Percentiles rank a stretch among this genome's conserved stretches.
These are phyloP conservation scores for Babyrousa celebensis DNA, from an alignment of 2,797 vertebrate species.

Conservation along the genomic window DNA sequence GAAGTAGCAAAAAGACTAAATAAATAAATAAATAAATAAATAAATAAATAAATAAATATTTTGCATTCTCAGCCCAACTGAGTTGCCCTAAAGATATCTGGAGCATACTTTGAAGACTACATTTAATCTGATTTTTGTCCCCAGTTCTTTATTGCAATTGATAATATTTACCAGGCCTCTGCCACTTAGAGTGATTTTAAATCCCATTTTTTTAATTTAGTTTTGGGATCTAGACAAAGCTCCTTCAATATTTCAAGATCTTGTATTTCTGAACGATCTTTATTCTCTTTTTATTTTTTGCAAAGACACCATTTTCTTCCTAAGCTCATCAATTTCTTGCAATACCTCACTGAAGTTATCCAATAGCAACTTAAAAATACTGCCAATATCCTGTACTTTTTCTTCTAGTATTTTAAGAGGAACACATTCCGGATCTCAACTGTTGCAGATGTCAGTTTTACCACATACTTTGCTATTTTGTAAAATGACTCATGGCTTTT, in stretches of 20 bases:
- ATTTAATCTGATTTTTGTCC: neutral
- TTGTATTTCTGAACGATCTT: neutral
- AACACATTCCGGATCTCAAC: neutral
- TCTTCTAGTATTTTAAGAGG: neutral
- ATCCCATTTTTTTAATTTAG: constrained; percentile 23
- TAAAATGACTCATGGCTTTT: neutral
- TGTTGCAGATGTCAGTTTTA: neutral
- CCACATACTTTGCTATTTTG: neutral
- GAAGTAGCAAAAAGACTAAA: no score
- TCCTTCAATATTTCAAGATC: neutral
- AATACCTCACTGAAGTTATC: neutral
- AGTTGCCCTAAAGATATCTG: neutral
- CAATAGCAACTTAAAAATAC: neutral
- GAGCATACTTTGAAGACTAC: neutral
- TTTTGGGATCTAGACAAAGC: neutral
- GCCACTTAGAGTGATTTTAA: neutral
- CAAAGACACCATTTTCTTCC: neutral
- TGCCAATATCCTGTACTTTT: neutral
- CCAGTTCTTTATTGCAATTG: constrained; percentile 12
- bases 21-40: no score
- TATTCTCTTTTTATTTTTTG: neutral
- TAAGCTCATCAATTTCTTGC: neutral
- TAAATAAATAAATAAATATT: neutral
- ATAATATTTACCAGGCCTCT: neutral
- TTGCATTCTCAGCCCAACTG: neutral